Percentiles rank a stretch among this genome's conserved stretches.
Evolutionary conservation across 2,113 vertebrate species (phyloP).

Genomic region (Camelus bactrianus): DNA sequence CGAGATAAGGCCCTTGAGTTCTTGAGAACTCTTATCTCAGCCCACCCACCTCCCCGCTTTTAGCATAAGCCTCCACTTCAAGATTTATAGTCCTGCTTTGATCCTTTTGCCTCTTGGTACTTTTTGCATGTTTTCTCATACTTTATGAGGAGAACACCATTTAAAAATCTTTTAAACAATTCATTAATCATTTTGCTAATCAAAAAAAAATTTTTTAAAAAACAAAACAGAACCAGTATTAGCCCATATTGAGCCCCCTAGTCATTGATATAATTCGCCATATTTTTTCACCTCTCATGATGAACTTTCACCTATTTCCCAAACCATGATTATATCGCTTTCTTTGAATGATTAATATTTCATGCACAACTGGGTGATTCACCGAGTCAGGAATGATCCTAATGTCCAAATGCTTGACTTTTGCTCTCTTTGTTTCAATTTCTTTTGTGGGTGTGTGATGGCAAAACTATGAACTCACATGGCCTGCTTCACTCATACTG

Average conservation of each 20-base stretch:
- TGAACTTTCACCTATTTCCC: not conserved
- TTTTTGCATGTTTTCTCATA: not conserved
- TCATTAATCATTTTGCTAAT: not conserved
- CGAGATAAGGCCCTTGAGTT: not conserved
- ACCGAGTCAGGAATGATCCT: not conserved
- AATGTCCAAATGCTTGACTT: conserved; percentile 15
- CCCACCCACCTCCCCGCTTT: not conserved
- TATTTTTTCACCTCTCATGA: not conserved
- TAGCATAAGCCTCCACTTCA: not conserved
- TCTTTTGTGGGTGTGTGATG: not conserved
- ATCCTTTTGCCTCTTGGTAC: not conserved
- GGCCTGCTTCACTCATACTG: not conserved
- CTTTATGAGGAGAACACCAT: not conserved
- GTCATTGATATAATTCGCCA: not conserved
- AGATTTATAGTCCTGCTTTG: not conserved
- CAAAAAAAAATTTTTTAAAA: conserved; percentile 24
- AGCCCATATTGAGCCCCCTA: not conserved
- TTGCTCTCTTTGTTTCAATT: not conserved
- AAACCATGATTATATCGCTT: not conserved
- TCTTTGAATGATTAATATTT: conserved; percentile 50
- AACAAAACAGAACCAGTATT: not conserved
- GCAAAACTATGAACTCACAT: not conserved
- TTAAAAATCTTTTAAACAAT: conserved; percentile 25
- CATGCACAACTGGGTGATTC: not conserved
- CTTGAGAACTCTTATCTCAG: not conserved